These are phyloP conservation scores for Poecilia gillii DNA, from an alignment of 2,797 vertebrate species.

Conservation along the genomic window DNA sequence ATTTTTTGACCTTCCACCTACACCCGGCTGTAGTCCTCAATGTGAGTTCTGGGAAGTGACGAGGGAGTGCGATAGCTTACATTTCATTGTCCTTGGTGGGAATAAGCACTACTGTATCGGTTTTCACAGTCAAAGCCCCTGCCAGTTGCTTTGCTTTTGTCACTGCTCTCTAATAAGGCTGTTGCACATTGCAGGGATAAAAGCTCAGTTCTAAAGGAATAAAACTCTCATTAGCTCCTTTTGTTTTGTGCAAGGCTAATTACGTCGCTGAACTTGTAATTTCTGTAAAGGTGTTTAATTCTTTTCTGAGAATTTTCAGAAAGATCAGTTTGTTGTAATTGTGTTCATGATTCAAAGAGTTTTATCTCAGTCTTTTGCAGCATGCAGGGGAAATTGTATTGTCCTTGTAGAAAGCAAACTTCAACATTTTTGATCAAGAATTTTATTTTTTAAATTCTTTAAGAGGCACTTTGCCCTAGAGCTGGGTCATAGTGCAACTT, in stretches of 20 bases:
- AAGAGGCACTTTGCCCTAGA: slow-evolving; percentile 1
- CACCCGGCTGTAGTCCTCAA: slow-evolving; percentile 64
- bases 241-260: slow-evolving; percentile 11
- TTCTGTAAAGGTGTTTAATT: not conserved
- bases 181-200: slow-evolving; percentile 46
- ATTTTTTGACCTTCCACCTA: slow-evolving; percentile 72
- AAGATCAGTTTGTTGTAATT: not conserved
- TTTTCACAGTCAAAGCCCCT: slow-evolving; percentile 76
- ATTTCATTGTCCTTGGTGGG: slow-evolving; percentile 82
- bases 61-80: slow-evolving; percentile 75
- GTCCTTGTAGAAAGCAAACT: slow-evolving; percentile 7
- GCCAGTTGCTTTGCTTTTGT: slow-evolving; percentile 78
- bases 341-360: not conserved
- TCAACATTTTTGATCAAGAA: slow-evolving; percentile 23
- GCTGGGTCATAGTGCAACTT: slow-evolving; percentile 33
- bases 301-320: not conserved
- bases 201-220: slow-evolving; percentile 39
- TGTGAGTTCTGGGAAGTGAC: slow-evolving; percentile 74
- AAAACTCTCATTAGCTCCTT: slow-evolving; percentile 12
- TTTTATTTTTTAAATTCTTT: slow-evolving; percentile 4
- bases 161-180: slow-evolving; percentile 65
- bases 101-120: slow-evolving; percentile 73
- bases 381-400: not conserved
- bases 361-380: slow-evolving; percentile 8
- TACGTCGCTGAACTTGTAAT: slow-evolving; percentile 4